Percentiles rank a stretch among this genome's conserved stretches.
These are phyloP conservation scores for Hedychridium roseum DNA, from an alignment of 2,888 invertebrate genomes.

Conservation along the genomic window DNA sequence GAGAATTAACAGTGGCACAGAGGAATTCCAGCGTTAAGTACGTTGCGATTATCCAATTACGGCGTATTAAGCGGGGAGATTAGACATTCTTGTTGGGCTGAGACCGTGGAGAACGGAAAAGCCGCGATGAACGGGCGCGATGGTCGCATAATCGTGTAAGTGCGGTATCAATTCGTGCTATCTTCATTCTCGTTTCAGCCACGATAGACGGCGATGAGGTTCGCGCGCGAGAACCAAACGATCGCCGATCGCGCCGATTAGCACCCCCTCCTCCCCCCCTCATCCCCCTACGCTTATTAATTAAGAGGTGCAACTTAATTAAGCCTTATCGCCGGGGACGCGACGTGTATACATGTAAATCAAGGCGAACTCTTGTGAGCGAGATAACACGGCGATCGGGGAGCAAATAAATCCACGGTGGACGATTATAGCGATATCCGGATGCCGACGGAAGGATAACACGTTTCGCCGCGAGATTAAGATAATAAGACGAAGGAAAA, in stretches of 20 bases:
- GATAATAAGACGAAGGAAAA: background rate
- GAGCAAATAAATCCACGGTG: background rate
- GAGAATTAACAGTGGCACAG: too few relatives aligned
- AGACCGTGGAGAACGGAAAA: too few relatives aligned
- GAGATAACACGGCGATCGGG: constrained; percentile 23
- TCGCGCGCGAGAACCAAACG: too few relatives aligned
- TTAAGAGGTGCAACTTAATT: constrained; percentile 53
- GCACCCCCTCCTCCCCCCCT: background rate
- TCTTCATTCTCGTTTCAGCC: too few relatives aligned
- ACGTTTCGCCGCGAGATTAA: constrained; percentile 3
- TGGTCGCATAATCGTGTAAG: too few relatives aligned
- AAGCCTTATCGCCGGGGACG: constrained; percentile 45
- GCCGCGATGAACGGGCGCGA: too few relatives aligned
- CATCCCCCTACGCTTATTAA: constrained; percentile 42
- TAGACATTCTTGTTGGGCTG: too few relatives aligned
- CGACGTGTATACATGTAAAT: constrained; percentile 55
- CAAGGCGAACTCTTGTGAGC: constrained; percentile 25
- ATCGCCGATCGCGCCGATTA: constrained; percentile 8
- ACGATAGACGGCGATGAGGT: too few relatives aligned
- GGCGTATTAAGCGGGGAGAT: too few relatives aligned
- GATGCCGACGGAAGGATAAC: constrained; percentile 7
- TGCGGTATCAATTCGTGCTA: too few relatives aligned
- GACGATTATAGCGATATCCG: constrained; percentile 30
- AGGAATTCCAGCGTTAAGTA: too few relatives aligned
- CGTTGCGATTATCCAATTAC: too few relatives aligned